Conservation (phyloP, 2,797 vertebrate genomes). For the Sebastes variabilis region DNA sequence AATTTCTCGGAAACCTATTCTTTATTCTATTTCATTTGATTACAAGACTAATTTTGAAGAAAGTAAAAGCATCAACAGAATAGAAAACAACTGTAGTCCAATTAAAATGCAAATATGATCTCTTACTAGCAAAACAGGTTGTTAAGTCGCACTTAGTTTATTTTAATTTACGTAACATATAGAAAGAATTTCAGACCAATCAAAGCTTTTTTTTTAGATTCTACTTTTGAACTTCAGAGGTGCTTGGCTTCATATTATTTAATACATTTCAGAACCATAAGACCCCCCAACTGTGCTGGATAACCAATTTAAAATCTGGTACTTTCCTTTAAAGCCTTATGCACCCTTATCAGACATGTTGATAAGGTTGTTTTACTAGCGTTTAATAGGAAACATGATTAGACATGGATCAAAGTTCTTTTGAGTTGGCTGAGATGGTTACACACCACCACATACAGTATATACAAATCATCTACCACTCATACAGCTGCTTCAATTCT, state of each 20-base stretch:
- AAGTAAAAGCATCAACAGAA: neutral
- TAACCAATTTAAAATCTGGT: neutral
- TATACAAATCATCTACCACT: neutral
- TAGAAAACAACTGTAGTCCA: neutral
- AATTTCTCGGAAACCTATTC: neutral
- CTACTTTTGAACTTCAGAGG: neutral
- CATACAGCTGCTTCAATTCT: neutral
- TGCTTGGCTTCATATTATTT: neutral
- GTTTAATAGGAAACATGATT: neutral
- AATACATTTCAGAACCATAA: neutral
- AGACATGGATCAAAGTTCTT: constrained; percentile 23
- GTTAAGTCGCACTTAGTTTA: neutral
- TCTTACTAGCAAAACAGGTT: neutral
- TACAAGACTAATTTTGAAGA: neutral
- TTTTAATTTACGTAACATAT: neutral
- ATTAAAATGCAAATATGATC: neutral
- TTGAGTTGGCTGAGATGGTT: neutral
- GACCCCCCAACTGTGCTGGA: neutral
- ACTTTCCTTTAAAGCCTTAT: neutral
- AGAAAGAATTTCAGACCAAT: neutral
- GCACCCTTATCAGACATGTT: neutral
- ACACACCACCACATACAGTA: neutral
- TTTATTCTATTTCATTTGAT: neutral
- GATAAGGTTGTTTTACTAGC: neutral
- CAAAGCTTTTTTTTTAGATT: neutral